Evolutionary conservation across 64 coral and sea anemone species (phyloP), one percentile per base, ranked within the genome.

Genomic region (Trachythela sp.): DNA sequence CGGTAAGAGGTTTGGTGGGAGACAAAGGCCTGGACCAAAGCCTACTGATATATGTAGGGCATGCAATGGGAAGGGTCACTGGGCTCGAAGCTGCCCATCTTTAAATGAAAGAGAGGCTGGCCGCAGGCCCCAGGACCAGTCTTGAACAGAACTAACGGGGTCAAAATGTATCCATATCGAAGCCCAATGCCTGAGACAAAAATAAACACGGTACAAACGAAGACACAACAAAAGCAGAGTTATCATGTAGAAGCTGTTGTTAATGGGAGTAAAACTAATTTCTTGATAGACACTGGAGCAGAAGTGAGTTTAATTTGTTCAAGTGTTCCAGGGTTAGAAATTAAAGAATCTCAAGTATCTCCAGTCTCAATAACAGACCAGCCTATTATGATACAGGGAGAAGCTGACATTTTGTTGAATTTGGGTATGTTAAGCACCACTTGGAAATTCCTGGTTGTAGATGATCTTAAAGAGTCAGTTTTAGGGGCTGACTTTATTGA

Each of bases 41-140:
- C 92, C 88, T 39, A 94, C 92, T 41, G 88, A 87, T 90, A 27
- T 90, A 32, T 90, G 59, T 40, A 89, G 91, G 88, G 86, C 29
- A 24, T 92, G 91, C 54, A 87, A 92, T 83, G 91, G 91, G 26
- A 42, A 88, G 70, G 64, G 88, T 43, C 84, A 93, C 54, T 93
- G 92, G 92, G 83, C 92, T 40, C 58, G 88, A 86, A 90, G 72
- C 70, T 93, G 88, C 59, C 92, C 88, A 0, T 72, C 49, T 94
- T 90, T 90, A 90, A 94, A 94, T 48, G 85, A 67, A 83, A 86
- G 49, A 85, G 77, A 89, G 92, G 92, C 92, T 93, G 88, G 88
- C 43, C 48, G 50, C 90, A 86, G 88, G 33, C 84, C 88, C 88
- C 92, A 67, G 40, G 54, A 87, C 84, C 84, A 86, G 88, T 88